Base-by-base conservation (phyloP, 2,113 vertebrate genomes). In the Esox niger region DNA sequence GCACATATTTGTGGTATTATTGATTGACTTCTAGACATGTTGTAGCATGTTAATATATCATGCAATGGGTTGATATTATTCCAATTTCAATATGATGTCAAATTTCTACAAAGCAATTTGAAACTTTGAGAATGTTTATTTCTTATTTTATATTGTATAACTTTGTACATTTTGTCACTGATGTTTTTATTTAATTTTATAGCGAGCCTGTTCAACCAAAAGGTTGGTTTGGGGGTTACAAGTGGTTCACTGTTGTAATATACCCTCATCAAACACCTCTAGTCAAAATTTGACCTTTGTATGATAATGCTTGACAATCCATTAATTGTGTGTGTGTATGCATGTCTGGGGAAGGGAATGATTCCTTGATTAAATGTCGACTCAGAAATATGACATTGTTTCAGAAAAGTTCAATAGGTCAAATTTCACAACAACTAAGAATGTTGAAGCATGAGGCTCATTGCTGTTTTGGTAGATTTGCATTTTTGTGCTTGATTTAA, bases 221-320 rank as follows among this genome's bases (percentile, higher is more conserved):
- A 30, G 15, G n/a, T 32, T 59, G 4, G 5, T 9, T 4, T 31
- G 27, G 31, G 57, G 17, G 57, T 31, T 58, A n/a, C 6, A 4
- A 15, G 27, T 29, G 25, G 27, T 57, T 27, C 26, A 30, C 29
- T 59, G 57, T 59, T 32, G 20, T 31, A 26, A 59, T 31, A 2
- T 3, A 17, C 27, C 27, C 47, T 21, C 20, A 23, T 4, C n/a
- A 52, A 38, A 17, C 15, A 29, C 20, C 20, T 59, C 29, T 20
- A 59, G 15, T 29, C 57, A 32, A 52, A n/a, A 6, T 27, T 20
- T 30, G 57, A 59, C 3, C 8, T 59, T 6, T 31, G 57, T 20
- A 10, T 59, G 57, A 30, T 59, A 59, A 59, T 59, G 29, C 57
- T 32, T 59, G 57, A 59, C 57, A 31, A 52, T 52, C 47, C 0